Conservation (phyloP, 2,113 vertebrate species). For the Mesembrinibis cayennensis region DNA sequence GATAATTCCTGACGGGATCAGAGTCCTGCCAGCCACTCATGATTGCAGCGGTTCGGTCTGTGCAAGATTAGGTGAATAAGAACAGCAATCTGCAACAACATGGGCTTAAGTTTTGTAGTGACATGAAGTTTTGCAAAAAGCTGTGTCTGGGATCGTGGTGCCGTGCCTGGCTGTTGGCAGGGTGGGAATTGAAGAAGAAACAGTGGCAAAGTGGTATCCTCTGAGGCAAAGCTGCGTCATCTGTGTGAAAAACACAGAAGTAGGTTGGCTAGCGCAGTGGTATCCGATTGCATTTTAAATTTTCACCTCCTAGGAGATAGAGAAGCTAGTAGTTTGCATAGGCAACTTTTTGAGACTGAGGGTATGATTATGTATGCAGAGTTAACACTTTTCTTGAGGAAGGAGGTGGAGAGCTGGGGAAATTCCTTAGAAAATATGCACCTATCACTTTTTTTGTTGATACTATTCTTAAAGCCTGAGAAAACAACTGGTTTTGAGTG, state of each 20-base stretch:
- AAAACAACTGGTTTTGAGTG: neutral
- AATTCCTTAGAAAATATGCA: neutral
- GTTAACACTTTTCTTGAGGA: neutral
- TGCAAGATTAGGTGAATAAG: neutral
- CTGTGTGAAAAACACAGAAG: neutral
- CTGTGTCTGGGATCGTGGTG: neutral
- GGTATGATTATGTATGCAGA: neutral
- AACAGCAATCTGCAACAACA: accelerated
- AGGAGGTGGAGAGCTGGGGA: neutral
- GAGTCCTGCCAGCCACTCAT: neutral
- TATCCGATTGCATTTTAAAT: neutral
- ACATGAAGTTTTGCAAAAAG: neutral
- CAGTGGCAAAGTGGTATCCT: accelerated
- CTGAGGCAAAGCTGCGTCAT: neutral
- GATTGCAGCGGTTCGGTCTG: accelerated
- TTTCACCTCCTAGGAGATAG: neutral
- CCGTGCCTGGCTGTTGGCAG: accelerated
- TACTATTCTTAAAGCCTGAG: neutral
- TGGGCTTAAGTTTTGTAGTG: neutral
- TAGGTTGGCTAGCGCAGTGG: too few species aligned
- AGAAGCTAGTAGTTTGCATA: neutral
- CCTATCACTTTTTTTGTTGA: neutral
- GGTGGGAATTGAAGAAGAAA: neutral
- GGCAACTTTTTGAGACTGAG: neutral
- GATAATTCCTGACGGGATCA: neutral